A percentile compares a stretch with the other conserved stretches of the same genome.
Conservation (phyloP, 2,113 vertebrate species). For the Leucosticte australis region DNA sequence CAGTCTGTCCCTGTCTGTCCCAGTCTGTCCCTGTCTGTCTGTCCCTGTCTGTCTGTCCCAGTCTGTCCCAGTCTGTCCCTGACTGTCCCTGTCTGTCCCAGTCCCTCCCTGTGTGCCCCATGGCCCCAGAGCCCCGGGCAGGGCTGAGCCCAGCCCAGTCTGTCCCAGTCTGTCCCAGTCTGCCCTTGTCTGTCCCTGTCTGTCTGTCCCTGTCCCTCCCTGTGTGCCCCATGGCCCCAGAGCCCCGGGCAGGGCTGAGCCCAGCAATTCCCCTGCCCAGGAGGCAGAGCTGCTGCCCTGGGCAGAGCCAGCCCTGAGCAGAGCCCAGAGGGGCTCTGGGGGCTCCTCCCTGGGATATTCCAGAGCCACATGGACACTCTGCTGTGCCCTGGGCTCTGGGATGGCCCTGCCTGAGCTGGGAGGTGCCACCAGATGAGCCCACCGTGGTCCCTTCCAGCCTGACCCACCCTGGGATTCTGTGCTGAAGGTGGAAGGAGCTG, state of each 20-base stretch:
- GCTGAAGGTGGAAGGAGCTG: not conserved
- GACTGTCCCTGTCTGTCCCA: not conserved
- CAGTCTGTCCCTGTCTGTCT: too few relatives aligned
- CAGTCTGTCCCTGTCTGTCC: too few relatives aligned
- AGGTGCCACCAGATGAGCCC: not conserved
- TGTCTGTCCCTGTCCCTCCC: not conserved
- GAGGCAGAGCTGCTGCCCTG: not conserved
- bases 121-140: too few relatives aligned
- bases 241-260: not conserved
- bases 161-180: not conserved
- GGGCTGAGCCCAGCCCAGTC: too few relatives aligned
- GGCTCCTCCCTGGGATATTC: not conserved
- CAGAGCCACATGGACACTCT: rapidly evolving
- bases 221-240: not conserved
- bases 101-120: not conserved
- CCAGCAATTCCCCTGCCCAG: not conserved
- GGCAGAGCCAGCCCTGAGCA: not conserved
- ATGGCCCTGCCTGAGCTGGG: not conserved
- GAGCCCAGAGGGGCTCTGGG: not conserved
- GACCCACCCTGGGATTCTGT: not conserved
- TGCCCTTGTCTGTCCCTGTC: not conserved
- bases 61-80: too few relatives aligned
- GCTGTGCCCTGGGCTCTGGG: not conserved
- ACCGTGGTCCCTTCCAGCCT: not conserved
- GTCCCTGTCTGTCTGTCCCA: too few relatives aligned